Conservation (phyloP, 2,888 invertebrate genomes). For the Alloscopus bannaensis region DNA sequence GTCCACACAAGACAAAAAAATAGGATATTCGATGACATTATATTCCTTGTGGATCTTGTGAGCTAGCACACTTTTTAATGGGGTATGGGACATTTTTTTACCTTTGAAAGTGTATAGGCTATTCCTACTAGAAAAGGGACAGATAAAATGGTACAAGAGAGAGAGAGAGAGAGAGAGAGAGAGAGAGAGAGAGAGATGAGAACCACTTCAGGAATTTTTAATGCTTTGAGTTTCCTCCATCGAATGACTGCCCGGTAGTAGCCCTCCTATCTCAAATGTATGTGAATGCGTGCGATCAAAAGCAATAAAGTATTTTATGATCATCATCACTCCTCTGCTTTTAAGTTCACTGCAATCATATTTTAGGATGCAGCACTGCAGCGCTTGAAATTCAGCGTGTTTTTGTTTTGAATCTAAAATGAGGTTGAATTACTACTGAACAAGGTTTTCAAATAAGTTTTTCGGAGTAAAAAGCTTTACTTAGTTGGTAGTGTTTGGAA, state of each 20-base stretch:
- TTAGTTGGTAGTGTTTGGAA: no score
- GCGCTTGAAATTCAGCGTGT: no score
- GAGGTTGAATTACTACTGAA: slow-evolving; percentile 19
- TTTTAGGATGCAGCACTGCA: no score
- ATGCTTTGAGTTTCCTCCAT: neutral
- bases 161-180: no score
- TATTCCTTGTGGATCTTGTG: slow-evolving; percentile 7
- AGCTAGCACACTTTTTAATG: neutral
- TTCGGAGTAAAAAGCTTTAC: no score
- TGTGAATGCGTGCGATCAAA: slow-evolving; percentile 23
- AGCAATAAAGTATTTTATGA: slow-evolving; percentile 54
- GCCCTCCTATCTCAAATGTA: neutral
- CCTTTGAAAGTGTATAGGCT: no score
- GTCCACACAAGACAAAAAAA: neutral
- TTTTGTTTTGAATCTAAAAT: slow-evolving; percentile 23
- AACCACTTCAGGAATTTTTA: neutral
- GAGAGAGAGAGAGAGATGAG: no score
- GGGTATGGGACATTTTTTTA: slow-evolving; percentile 10
- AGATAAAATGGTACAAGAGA: no score
- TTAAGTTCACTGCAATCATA: no score
- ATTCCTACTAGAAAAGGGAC: no score
- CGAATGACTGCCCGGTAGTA: neutral
- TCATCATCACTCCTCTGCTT: slow-evolving; percentile 13
- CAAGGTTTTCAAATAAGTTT: slow-evolving; percentile 19
- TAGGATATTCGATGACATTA: neutral